These are phyloP conservation scores for Plodia interpunctella DNA, from an alignment of 1,140 invertebrate species.

Conservation along the genomic window DNA sequence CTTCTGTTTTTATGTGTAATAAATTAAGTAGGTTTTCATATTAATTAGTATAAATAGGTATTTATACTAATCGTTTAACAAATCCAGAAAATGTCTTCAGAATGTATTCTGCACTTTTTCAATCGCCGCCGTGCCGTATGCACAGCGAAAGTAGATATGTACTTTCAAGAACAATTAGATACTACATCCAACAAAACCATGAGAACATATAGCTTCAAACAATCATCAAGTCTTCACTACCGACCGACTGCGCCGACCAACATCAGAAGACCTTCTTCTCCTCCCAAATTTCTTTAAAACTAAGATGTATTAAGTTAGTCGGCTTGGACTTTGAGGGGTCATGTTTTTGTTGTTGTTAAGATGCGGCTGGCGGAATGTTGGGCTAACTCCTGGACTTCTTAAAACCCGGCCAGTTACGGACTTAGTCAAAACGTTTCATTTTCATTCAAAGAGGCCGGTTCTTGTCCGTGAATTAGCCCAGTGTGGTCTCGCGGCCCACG, in stretches of 20 bases:
- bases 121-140: slow-evolving; percentile 9
- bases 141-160: slow-evolving; percentile 34
- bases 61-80: neutral
- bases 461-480: too few species aligned
- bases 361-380: slow-evolving; percentile 33
- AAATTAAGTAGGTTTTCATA: too few species aligned
- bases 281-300: slow-evolving; percentile 9
- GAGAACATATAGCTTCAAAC: slow-evolving; percentile 60
- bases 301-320: neutral
- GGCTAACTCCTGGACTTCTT: too few species aligned
- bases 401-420: too few species aligned
- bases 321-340: slow-evolving; percentile 27
- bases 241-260: slow-evolving; percentile 27
- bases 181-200: slow-evolving; percentile 49
- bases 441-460: too few species aligned
- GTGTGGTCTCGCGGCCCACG: slow-evolving; percentile 41
- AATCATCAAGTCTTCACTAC: slow-evolving; percentile 39
- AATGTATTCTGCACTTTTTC: neutral
- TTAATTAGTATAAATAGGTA: too few species aligned
- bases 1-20: too few species aligned
- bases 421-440: too few species aligned
- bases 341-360: slow-evolving; percentile 42
- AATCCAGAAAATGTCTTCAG: too few species aligned
- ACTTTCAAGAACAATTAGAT: slow-evolving; percentile 30
- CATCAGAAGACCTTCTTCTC: slow-evolving; percentile 30